phyloP scores from a whole-genome alignment of 1,140 invertebrate species.

The Drosophila auraria region DNA sequence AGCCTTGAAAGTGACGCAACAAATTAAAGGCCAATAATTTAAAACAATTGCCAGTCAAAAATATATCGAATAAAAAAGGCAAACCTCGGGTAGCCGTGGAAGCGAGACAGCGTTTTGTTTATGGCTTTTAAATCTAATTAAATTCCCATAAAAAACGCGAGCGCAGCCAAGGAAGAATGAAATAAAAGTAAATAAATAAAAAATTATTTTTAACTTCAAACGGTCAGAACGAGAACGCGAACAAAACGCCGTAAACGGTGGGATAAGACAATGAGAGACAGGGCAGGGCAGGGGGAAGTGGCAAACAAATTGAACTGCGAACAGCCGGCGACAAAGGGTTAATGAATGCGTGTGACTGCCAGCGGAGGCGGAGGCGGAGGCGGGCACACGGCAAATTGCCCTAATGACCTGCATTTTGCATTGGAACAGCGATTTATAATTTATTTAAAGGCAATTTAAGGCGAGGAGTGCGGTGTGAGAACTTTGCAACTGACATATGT shows the following conservation, averaged over 20 bases:
- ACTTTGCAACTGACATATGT: slow-evolving; percentile 10
- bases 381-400: slow-evolving; percentile 38
- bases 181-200: slow-evolving; percentile 53
- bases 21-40: slow-evolving; percentile 79
- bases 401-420: slow-evolving; percentile 79
- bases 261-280: slow-evolving; percentile 16
- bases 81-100: not conserved
- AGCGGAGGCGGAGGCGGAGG: not conserved
- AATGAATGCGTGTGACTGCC: slow-evolving; percentile 56
- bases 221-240: slow-evolving; percentile 14
- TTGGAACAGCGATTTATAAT: slow-evolving; percentile 33
- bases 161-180: slow-evolving; percentile 15
- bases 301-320: slow-evolving; percentile 7
- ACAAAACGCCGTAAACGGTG: slow-evolving; percentile 13
- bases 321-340: slow-evolving; percentile 47
- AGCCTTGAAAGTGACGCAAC: slow-evolving; percentile 62
- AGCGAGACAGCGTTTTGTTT: slow-evolving; percentile 48
- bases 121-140: slow-evolving; percentile 78
- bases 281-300: not conserved
- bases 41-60: slow-evolving; percentile 65
- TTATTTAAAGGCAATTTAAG: slow-evolving; percentile 8
- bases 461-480: slow-evolving; percentile 2
- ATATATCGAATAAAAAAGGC: slow-evolving; percentile 30
- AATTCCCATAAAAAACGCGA: slow-evolving; percentile 60
- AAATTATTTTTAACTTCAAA: slow-evolving; percentile 57